Evolutionary conservation across 2,888 invertebrate species (phyloP).

Genomic region (Linhomoeus sp.): DNA sequence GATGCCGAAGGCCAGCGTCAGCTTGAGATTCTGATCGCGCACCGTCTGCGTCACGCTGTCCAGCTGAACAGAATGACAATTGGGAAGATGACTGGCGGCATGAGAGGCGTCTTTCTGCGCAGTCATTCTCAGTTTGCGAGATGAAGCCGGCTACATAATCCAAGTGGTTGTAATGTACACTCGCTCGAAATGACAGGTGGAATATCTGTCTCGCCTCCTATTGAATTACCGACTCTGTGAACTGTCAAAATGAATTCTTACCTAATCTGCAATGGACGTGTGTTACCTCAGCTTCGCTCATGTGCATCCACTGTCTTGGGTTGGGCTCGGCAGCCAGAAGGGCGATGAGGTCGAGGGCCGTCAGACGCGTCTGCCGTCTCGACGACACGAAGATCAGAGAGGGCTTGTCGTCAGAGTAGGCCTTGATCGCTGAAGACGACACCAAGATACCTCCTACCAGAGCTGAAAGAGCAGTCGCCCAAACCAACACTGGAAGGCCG

Average conservation of each 20-base stretch:
- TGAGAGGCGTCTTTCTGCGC: no score
- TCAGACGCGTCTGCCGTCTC: conserved; percentile 79
- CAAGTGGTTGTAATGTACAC: no score
- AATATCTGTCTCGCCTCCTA: no score
- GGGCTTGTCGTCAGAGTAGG: conserved; percentile 75
- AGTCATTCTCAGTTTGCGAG: no score
- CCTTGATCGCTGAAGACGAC: conserved; percentile 47
- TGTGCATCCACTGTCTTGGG: conserved; percentile 82
- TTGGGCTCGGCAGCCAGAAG: conserved; percentile 70
- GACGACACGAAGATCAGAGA: conserved; percentile 86
- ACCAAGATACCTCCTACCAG: not conserved
- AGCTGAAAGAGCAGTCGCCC: not conserved
- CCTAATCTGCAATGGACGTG: no score
- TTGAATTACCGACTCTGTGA: no score
- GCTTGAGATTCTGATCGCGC: conserved; percentile 68
- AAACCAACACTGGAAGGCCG: conserved; percentile 57
- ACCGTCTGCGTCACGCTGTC: conserved; percentile 40
- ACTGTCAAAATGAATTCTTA: no score
- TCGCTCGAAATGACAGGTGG: no score
- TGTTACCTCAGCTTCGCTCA: conserved; percentile 47
- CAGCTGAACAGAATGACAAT: conserved; percentile 40
- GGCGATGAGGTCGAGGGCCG: conserved; percentile 75
- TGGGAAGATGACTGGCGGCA: not conserved
- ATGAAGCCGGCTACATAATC: no score
- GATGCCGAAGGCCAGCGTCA: conserved; percentile 86